Conservation (phyloP, 1,140 invertebrate genomes). For the Hermatobates lingyangjiaoensis region DNA sequence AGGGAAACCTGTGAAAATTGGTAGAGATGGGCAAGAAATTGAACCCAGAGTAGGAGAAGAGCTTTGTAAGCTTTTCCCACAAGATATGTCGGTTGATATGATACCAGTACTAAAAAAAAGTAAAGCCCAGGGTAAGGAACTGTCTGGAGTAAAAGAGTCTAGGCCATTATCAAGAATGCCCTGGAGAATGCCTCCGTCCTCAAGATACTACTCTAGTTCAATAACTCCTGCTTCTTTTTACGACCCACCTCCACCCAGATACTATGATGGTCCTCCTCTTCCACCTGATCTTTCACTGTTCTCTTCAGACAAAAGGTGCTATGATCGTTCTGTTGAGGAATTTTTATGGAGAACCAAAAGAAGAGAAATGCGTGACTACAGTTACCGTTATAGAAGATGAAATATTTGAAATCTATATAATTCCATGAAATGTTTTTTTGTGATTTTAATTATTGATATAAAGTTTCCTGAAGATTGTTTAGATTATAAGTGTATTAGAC, state of each 20-base stretch:
- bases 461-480: too few relatives aligned
- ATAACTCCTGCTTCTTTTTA: slow-evolving; percentile 40
- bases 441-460: too few relatives aligned
- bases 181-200: slow-evolving; percentile 34
- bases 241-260: slow-evolving; percentile 43
- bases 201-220: slow-evolving; percentile 45
- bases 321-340: too few relatives aligned
- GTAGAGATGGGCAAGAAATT: slow-evolving; percentile 93
- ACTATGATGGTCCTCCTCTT: slow-evolving; percentile 52
- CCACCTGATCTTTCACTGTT: slow-evolving; percentile 27
- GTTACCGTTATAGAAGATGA: too few relatives aligned
- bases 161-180: slow-evolving; percentile 63
- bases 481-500: too few relatives aligned
- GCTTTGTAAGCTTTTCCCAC: slow-evolving; percentile 80
- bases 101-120: slow-evolving; percentile 73
- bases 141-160: slow-evolving; percentile 19
- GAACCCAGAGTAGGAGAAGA: slow-evolving; percentile 87
- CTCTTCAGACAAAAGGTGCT: too few relatives aligned
- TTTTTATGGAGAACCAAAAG: too few relatives aligned
- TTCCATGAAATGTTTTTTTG: too few relatives aligned
- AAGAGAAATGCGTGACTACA: too few relatives aligned
- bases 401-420: too few relatives aligned
- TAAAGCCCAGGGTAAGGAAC: slow-evolving; percentile 36
- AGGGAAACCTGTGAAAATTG: slow-evolving; percentile 95
- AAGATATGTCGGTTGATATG: slow-evolving; percentile 84